A percentile compares a stretch with the other conserved stretches of the same genome.
Conservation (phyloP, 2,113 vertebrate species). For the Cyanistes caeruleus region DNA sequence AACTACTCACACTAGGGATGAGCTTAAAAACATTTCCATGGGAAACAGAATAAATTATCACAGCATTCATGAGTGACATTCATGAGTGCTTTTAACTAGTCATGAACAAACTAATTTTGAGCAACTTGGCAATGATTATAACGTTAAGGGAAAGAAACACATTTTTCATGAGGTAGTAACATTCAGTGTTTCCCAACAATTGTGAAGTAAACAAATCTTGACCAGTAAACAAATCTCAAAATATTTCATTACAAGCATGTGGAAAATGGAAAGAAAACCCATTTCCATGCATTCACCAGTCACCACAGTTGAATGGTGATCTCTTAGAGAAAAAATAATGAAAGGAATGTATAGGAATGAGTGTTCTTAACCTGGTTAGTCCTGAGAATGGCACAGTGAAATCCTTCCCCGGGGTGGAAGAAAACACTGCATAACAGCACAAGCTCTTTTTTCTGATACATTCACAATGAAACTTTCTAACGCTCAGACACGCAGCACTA, state of each 20-base stretch:
- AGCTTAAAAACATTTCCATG: background rate
- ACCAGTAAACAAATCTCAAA: background rate
- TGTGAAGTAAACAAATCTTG: background rate
- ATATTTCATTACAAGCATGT: background rate
- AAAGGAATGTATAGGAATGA: background rate
- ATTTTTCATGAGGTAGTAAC: background rate
- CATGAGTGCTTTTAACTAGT: background rate
- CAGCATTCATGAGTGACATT: background rate
- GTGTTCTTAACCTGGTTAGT: background rate
- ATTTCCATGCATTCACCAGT: background rate
- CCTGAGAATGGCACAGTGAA: background rate
- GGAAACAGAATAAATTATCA: background rate
- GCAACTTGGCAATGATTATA: background rate
- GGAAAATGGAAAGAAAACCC: background rate
- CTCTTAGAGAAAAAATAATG: background rate
- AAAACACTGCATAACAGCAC: background rate
- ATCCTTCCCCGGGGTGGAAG: background rate
- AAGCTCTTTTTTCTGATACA: background rate
- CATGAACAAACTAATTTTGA: background rate
- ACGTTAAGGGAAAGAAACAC: background rate
- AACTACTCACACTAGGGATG: background rate
- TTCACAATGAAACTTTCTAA: background rate
- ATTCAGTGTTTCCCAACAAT: background rate
- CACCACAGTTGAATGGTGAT: background rate
- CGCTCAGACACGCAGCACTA: background rate